These are phyloP conservation scores for Ammodytes dubius DNA, from an alignment of 2,113 vertebrate species.

Conservation along the genomic window DNA sequence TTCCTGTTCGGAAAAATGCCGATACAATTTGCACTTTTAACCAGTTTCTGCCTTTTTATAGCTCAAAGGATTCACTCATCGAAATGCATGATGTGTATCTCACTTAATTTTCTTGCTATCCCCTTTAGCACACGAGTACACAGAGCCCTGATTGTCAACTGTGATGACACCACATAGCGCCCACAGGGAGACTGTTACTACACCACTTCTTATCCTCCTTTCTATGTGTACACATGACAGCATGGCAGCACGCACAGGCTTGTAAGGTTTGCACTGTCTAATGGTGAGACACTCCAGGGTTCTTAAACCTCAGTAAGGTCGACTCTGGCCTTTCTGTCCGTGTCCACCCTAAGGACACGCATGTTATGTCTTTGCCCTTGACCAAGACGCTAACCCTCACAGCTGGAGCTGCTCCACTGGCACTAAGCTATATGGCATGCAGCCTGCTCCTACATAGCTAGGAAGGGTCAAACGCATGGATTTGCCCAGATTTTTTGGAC, in stretches of 20 bases:
- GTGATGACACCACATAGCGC: slow-evolving; percentile 40
- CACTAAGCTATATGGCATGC: slow-evolving; percentile 17
- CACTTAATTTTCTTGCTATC: slow-evolving; percentile 19
- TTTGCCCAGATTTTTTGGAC: not conserved
- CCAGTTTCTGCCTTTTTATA: not conserved
- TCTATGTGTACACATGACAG: not conserved
- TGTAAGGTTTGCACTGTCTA: not conserved
- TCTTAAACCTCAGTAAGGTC: slow-evolving; percentile 9
- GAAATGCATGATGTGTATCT: slow-evolving; percentile 16
- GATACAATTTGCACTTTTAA: not conserved
- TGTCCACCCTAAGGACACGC: slow-evolving; percentile 27
- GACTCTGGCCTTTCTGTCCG: not conserved
- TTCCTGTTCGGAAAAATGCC: no score
- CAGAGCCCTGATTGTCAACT: slow-evolving; percentile 45
- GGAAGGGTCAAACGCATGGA: slow-evolving; percentile 40
- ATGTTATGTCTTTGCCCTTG: slow-evolving; percentile 49
- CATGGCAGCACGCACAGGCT: not conserved
- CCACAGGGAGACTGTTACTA: slow-evolving; percentile 50
- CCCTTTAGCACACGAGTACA: slow-evolving; percentile 19
- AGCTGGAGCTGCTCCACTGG: slow-evolving; percentile 13
- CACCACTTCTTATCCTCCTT: slow-evolving; percentile 25
- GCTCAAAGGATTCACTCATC: not conserved
- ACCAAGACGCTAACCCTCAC: slow-evolving; percentile 10
- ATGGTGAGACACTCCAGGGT: not conserved
- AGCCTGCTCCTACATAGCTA: slow-evolving; percentile 11